A percentile compares a stretch with the other conserved stretches of the same genome.
phyloP scores from a whole-genome alignment of 2,797 vertebrate species.

The Pteronotus mesoamericanus region DNA sequence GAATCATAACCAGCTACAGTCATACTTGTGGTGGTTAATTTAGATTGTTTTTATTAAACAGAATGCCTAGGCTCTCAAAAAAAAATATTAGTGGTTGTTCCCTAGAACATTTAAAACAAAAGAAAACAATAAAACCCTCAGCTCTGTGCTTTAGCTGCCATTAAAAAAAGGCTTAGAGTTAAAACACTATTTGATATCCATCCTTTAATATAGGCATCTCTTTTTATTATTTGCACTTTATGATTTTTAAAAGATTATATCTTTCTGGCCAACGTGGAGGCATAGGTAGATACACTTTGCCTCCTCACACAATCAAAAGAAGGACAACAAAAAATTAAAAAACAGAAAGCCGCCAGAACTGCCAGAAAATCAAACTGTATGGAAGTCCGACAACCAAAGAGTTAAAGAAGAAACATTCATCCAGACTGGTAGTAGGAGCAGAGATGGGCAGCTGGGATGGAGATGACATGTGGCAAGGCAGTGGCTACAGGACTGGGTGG shows the following conservation, averaged over 20 bases:
- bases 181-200: neutral
- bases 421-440: no score
- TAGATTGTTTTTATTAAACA: neutral
- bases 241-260: neutral
- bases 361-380: no score
- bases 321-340: no score
- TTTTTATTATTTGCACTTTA: neutral
- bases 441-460: no score
- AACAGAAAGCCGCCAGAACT: no score
- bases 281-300: no score
- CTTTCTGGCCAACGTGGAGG: no score
- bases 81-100: neutral
- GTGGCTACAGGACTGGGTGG: no score
- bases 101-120: neutral
- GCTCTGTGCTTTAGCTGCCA: neutral
- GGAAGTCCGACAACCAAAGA: no score
- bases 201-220: neutral
- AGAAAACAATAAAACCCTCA: neutral
- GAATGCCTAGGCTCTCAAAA: neutral
- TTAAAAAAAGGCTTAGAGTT: neutral
- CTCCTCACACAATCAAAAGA: no score
- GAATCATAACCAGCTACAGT: neutral
- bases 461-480: no score
- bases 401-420: no score
- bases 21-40: neutral